These are phyloP conservation scores for Netelia fuscicornis DNA, from an alignment of 2,888 invertebrate genomes.

Conservation along the genomic window DNA sequence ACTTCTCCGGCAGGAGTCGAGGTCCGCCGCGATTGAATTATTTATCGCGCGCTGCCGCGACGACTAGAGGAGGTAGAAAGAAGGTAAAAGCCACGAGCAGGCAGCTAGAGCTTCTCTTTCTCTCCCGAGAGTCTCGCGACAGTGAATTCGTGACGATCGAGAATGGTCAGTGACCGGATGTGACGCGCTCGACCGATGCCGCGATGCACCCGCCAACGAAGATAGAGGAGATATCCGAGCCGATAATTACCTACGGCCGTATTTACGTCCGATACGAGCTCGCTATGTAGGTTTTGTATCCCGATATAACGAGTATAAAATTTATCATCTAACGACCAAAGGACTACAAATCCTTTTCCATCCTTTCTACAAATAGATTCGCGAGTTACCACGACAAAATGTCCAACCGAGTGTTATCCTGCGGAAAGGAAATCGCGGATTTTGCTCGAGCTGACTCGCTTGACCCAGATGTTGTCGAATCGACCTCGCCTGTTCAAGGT, in stretches of 20 bases:
- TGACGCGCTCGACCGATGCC: conserved; percentile 73
- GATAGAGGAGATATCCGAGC: conserved; percentile 75
- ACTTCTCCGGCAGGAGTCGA: neutral
- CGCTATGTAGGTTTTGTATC: neutral
- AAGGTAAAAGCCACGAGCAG: neutral
- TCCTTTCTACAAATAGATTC: neutral
- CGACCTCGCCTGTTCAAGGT: conserved; percentile 39
- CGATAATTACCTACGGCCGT: conserved; percentile 79
- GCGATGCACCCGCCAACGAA: conserved; percentile 76
- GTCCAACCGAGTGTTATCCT: neutral
- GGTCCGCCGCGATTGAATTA: neutral
- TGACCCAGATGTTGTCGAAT: conserved; percentile 39
- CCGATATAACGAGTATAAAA: no score
- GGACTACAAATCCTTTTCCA: neutral
- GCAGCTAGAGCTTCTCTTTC: neutral
- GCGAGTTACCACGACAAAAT: neutral
- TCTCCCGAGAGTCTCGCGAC: neutral
- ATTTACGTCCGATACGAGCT: conserved; percentile 77
- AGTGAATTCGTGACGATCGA: conserved; percentile 75
- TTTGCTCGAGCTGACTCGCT: conserved; percentile 40
- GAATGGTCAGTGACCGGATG: conserved; percentile 82
- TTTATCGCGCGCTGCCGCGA: neutral
- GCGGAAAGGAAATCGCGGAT: conserved; percentile 29
- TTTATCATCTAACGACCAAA: no score
- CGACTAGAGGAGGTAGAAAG: neutral